These are phyloP conservation scores for Conus canariensis DNA, from an alignment of 2,888 invertebrate genomes.

Conservation along the genomic window DNA sequence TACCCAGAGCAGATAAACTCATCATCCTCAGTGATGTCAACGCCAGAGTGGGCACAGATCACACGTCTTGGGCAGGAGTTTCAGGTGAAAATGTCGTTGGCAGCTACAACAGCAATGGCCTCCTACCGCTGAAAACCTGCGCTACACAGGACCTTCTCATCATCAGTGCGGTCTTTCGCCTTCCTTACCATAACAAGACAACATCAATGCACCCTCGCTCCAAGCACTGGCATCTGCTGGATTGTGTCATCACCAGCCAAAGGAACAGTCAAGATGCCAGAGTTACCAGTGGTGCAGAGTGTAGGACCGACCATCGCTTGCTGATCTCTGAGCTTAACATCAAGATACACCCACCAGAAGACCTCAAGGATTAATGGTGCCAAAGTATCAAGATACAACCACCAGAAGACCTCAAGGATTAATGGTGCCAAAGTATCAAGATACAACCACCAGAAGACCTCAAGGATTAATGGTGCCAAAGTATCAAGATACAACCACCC, in stretches of 20 bases:
- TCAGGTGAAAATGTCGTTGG: constrained; percentile 19
- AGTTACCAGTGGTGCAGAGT: constrained; percentile 38
- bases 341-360: background rate
- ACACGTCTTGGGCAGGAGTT: background rate
- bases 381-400: background rate
- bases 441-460: constrained; percentile 3
- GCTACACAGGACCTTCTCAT: constrained; percentile 33
- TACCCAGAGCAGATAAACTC: constrained; percentile 14
- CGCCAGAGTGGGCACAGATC: constrained; percentile 25
- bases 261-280: constrained; percentile 32
- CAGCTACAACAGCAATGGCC: constrained; percentile 29
- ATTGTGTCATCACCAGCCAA: constrained; percentile 34
- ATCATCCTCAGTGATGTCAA: constrained; percentile 31
- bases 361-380: background rate
- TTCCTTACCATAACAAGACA: constrained; percentile 32
- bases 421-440: background rate
- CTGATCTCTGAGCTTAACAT: constrained; percentile 24
- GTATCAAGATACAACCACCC: background rate
- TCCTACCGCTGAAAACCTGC: constrained; percentile 17
- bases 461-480: no score
- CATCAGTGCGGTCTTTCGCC: constrained; percentile 28
- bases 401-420: background rate
- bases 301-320: constrained; percentile 44
- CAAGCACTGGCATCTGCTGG: constrained; percentile 38
- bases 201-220: constrained; percentile 41